These are phyloP conservation scores for Seladonia tumulorum DNA, from an alignment of 2,888 invertebrate species.

Conservation along the genomic window DNA sequence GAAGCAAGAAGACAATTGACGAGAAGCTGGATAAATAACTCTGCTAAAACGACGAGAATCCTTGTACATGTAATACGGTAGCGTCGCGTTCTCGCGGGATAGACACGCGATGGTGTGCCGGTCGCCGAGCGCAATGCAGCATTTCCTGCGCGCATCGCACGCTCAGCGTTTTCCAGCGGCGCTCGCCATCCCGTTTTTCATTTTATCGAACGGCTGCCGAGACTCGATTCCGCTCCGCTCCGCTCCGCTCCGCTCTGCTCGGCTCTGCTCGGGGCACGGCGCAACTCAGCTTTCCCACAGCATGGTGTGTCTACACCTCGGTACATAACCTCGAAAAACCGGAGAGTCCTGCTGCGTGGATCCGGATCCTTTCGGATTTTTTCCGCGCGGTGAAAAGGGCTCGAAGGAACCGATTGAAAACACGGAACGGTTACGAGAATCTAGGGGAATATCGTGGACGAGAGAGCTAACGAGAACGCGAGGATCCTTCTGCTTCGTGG, in stretches of 20 bases:
- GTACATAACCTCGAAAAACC: not conserved
- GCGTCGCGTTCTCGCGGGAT: not conserved
- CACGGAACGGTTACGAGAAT: constrained; percentile 53
- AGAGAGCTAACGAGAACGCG: constrained; percentile 62
- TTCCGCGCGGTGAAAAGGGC: not conserved
- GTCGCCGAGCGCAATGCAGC: constrained; percentile 9
- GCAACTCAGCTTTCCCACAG: not conserved
- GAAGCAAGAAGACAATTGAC: constrained; percentile 13
- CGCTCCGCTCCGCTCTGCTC: not conserved
- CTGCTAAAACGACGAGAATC: not conserved
- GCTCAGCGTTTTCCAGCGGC: not conserved
- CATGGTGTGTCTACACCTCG: not conserved
- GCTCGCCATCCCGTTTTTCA: not conserved
- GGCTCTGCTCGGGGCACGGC: no score
- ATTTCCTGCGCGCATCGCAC: constrained; percentile 7
- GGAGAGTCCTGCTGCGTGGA: not conserved
- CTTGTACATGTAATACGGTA: not conserved
- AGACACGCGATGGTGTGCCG: constrained; percentile 15
- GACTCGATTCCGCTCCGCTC: not conserved
- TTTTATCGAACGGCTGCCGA: constrained; percentile 3
- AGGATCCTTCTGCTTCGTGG: constrained; percentile 60
- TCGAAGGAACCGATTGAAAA: constrained; percentile 45
- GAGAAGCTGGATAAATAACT: constrained; percentile 20
- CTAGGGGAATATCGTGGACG: constrained; percentile 50
- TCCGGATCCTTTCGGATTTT: not conserved